A percentile compares a stretch with the other conserved stretches of the same genome.
These are phyloP conservation scores for Valencia hispanica DNA, from an alignment of 2,797 vertebrate genomes.

Conservation along the genomic window DNA sequence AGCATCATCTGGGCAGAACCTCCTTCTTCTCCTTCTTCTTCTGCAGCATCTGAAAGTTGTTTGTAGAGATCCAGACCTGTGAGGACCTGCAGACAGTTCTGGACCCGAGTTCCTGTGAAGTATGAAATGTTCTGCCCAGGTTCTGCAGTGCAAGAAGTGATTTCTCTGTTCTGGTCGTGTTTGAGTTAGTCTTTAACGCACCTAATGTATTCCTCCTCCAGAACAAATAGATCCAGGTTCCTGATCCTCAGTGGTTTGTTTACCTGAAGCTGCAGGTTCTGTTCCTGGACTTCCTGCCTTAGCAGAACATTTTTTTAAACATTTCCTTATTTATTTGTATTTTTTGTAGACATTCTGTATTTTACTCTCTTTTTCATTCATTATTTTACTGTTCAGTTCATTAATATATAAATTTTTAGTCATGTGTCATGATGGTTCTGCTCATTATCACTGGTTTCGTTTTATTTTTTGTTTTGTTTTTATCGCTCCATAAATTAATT, in stretches of 20 bases:
- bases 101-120: too few relatives aligned
- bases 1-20: too few relatives aligned
- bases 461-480: too few relatives aligned
- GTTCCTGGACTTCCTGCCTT: neutral
- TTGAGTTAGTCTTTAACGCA: neutral
- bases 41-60: too few relatives aligned
- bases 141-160: neutral
- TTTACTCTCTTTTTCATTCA: neutral
- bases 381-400: neutral
- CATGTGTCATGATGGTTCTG: neutral
- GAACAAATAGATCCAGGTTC: neutral
- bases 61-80: too few relatives aligned
- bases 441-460: too few relatives aligned
- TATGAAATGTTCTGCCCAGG: neutral
- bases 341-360: neutral
- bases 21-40: too few relatives aligned
- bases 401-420: neutral
- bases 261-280: neutral
- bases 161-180: neutral
- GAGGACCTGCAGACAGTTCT: too few relatives aligned
- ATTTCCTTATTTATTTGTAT: neutral
- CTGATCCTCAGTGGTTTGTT: neutral
- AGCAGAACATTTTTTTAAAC: neutral
- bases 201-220: neutral
- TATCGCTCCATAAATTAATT: neutral